Conservation (phyloP, 2,113 vertebrate species). For the Chloebia gouldiae region DNA sequence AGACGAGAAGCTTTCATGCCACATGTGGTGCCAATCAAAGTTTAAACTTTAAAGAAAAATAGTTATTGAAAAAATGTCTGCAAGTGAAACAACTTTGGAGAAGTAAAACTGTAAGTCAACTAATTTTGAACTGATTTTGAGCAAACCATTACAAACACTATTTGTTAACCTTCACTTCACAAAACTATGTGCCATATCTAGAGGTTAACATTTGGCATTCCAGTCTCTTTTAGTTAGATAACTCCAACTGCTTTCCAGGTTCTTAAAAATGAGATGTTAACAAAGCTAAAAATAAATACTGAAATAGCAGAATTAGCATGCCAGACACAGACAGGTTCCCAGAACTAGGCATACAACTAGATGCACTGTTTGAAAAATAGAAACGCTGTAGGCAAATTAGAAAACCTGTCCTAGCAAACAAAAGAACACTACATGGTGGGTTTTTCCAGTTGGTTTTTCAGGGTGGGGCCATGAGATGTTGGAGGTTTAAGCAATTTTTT, state of each 20-base stretch:
- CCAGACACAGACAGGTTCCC: not conserved
- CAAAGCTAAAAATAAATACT: not conserved
- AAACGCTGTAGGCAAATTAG: not conserved
- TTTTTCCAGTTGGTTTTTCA: not conserved
- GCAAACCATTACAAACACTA: not conserved
- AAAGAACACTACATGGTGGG: not conserved
- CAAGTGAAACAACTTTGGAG: not conserved
- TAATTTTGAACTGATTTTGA: not conserved
- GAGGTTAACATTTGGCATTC: not conserved
- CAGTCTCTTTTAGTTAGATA: not conserved
- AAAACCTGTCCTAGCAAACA: not conserved
- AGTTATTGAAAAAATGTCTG: not conserved
- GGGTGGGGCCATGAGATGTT: not conserved
- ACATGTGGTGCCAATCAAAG: not conserved
- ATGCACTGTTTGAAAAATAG: not conserved
- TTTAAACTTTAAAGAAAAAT: not conserved
- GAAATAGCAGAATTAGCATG: not conserved
- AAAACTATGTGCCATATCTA: not conserved
- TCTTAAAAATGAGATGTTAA: slow-evolving; percentile 4
- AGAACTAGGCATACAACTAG: not conserved
- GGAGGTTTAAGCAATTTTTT: not conserved
- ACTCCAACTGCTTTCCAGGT: not conserved
- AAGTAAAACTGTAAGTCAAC: not conserved
- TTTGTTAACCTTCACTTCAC: not conserved
- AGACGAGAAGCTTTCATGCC: not conserved